phyloP scores from a whole-genome alignment of 2,113 vertebrate species.

The Antechinus stuartii region DNA sequence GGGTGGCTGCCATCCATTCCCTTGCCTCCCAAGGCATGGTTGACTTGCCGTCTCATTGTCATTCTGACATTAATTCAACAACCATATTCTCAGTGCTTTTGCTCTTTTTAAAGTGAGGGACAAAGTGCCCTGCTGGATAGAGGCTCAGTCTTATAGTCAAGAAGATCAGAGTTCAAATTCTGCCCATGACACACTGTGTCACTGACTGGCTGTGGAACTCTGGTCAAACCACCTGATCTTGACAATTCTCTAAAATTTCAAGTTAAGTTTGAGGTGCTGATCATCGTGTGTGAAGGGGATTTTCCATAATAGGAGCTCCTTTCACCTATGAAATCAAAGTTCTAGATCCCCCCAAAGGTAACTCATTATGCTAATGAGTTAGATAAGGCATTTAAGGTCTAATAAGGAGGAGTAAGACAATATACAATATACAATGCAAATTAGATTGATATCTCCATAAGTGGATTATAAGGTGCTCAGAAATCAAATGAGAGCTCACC shows the following conservation, averaged over 20 bases:
- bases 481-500: neutral
- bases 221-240: neutral
- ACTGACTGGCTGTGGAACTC: neutral
- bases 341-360: neutral
- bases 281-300: neutral
- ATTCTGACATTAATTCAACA: neutral
- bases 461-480: neutral
- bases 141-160: neutral
- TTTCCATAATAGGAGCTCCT: neutral
- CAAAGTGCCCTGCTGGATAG: neutral
- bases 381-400: neutral
- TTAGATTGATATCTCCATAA: neutral
- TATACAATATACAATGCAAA: neutral
- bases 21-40: neutral
- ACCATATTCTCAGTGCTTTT: neutral
- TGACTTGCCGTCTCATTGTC: neutral
- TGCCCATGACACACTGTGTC: neutral
- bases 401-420: neutral
- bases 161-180: neutral
- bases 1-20: neutral
- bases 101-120: neutral
- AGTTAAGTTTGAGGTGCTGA: neutral
- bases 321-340: neutral
- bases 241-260: neutral
- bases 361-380: neutral